phyloP scores from a whole-genome alignment of 2,113 vertebrate species.

The Podarcis muralis region DNA sequence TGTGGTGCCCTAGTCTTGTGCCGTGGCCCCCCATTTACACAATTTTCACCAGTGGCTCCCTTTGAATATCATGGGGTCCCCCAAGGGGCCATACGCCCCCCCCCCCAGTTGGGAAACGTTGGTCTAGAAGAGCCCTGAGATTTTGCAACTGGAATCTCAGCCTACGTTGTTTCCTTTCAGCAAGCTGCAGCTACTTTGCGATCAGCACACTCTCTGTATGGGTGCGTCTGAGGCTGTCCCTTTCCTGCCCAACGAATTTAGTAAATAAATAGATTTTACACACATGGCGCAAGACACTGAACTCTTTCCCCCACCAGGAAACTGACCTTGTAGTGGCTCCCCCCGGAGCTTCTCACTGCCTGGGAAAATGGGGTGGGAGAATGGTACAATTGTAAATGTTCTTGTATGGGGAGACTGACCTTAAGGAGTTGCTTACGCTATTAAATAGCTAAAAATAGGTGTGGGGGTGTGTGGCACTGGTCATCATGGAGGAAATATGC shows the following conservation, averaged over 20 bases:
- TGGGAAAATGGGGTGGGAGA: not conserved
- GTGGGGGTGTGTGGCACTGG: not conserved
- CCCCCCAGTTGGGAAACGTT: too few species aligned
- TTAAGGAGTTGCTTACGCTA: not conserved
- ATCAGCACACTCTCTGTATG: not conserved
- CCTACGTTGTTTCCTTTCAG: not conserved
- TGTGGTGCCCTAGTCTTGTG: too few species aligned
- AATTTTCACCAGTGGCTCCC: too few species aligned
- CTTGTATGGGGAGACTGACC: not conserved
- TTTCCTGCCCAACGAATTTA: not conserved
- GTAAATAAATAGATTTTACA: not conserved
- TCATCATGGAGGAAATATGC: not conserved
- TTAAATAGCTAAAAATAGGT: not conserved
- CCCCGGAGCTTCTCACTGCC: not conserved
- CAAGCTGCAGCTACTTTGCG: not conserved
- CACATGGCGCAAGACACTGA: not conserved
- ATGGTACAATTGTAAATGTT: not conserved
- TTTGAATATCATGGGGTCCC: too few species aligned
- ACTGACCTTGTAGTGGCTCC: not conserved
- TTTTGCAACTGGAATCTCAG: not conserved
- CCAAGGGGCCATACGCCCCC: too few species aligned
- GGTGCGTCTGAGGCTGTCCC: not conserved
- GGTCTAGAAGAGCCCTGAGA: not conserved
- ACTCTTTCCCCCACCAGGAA: not conserved
- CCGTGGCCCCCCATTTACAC: too few species aligned